Conservation (phyloP, 2,888 invertebrate species). For the Erebia palarica region DNA sequence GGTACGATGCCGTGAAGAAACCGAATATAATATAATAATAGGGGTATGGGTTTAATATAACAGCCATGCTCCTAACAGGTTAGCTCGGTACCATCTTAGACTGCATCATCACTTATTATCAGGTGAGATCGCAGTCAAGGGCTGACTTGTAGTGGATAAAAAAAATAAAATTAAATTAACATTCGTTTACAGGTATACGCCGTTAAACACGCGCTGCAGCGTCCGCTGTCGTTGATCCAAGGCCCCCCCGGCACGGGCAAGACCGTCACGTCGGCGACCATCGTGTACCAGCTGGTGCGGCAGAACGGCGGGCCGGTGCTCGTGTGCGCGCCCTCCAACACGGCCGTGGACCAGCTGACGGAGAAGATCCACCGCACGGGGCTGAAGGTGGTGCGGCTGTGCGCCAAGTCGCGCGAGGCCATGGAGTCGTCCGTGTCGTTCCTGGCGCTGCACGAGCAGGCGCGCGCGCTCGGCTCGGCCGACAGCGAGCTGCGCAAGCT, state of each 20-base stretch:
- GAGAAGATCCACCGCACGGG: slow-evolving; percentile 99
- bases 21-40: too few species aligned
- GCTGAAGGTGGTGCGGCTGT: slow-evolving; percentile 95
- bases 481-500: slow-evolving; percentile 95
- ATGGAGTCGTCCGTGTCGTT: slow-evolving; percentile 99
- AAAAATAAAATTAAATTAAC: background rate
- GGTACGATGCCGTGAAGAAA: too few species aligned
- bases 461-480: slow-evolving; percentile 95
- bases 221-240: slow-evolving; percentile 98
- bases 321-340: slow-evolving; percentile 99
- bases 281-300: slow-evolving; percentile 98
- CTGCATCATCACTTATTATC: too few species aligned
- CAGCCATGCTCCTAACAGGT: too few species aligned
- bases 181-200: slow-evolving; percentile 90
- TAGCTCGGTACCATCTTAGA: too few species aligned
- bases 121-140: too few species aligned
- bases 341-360: slow-evolving; percentile 99
- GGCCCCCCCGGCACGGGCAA: slow-evolving; percentile 99
- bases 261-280: slow-evolving; percentile 99
- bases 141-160: too few species aligned
- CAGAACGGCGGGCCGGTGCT: slow-evolving; percentile 97
- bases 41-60: too few species aligned
- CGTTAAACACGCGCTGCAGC: slow-evolving; percentile 98
- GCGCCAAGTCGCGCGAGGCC: slow-evolving; percentile 98
- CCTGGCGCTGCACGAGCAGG: slow-evolving; percentile 97